These are phyloP conservation scores for Onychostoma macrolepis DNA, from an alignment of 2,113 vertebrate genomes.

Conservation along the genomic window DNA sequence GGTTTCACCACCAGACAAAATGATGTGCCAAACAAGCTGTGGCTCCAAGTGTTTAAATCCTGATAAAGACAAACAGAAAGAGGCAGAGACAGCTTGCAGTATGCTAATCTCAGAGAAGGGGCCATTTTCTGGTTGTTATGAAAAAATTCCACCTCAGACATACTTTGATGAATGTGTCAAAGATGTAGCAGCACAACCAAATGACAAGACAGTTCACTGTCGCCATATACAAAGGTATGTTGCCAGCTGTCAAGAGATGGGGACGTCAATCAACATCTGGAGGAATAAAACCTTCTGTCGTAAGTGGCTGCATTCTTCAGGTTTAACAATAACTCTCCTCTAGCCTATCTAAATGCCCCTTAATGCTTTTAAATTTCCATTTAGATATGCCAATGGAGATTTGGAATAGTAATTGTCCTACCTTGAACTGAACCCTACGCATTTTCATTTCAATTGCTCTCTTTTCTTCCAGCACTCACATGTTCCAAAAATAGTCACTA, in stretches of 20 bases:
- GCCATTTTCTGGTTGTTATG: slow-evolving; percentile 64
- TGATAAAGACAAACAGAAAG: neutral
- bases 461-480: slow-evolving; percentile 58
- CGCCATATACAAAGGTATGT: slow-evolving; percentile 72
- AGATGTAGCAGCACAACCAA: slow-evolving; percentile 37
- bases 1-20: slow-evolving; percentile 29
- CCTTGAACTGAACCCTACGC: neutral
- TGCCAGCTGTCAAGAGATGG: slow-evolving; percentile 66
- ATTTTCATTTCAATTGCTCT: neutral
- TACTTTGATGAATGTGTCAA: slow-evolving; percentile 61
- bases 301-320: slow-evolving; percentile 63
- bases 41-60: slow-evolving; percentile 41
- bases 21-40: slow-evolving; percentile 51
- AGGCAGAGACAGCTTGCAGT: slow-evolving; percentile 43
- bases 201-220: slow-evolving; percentile 64
- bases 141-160: slow-evolving; percentile 17
- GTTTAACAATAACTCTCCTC: neutral
- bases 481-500: slow-evolving; percentile 67
- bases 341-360: neutral
- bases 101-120: slow-evolving; percentile 55
- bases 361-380: neutral
- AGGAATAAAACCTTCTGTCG: slow-evolving; percentile 73
- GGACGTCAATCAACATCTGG: slow-evolving; percentile 64
- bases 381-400: neutral
- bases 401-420: neutral